Base-by-base conservation (phyloP, 1,140 invertebrate genomes). In the Procambarus clarkii region DNA sequence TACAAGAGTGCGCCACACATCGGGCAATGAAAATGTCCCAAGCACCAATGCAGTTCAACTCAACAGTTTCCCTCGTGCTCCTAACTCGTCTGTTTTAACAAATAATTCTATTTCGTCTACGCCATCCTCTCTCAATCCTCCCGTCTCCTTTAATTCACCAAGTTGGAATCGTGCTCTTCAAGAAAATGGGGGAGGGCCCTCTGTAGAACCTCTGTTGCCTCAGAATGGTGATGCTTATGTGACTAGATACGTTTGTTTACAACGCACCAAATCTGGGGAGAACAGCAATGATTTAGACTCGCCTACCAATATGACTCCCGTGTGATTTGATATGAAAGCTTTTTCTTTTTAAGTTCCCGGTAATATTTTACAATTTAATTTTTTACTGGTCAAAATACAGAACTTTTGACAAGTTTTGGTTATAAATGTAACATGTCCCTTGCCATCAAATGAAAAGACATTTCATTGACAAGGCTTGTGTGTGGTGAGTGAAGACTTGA, bases 131-230 rank as follows among this genome's bases (percentile, higher is more conserved):
- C 46, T 69, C 5, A 74, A 18, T 64, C 82, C 89, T 21, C 46
- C 82, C 8, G 71, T 48, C 50, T 24, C 60, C 15, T 69, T 91
- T 45, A 85, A 78, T 54, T 64, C 83, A n/a, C 64, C 58, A 9
- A 91, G 58, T 46, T 91, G 91, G 90, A 92, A 93, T 50, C 83
- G 74, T 24, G 50, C 91, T 21, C 81, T 81, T 64, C 79, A 89
- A 8, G 92, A 93, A 46, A 93, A 93, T 87, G 92, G 92, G 4
- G 82, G 88, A 4, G 92, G 90, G 15, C 92, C 92, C 8, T 84
- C 92, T 4, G 44, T 92, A 15, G 92, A 93, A 54, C 92, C 91
- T 24, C 71, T 92, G n/a, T 58, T 92, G 34, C 91, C 92, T 11
- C 91, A 86, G 34, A 90, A 88, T 60, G 88, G 91, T 64, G 91